Base-by-base conservation (phyloP, 1,140 invertebrate genomes). In the Cepaea nemoralis region DNA sequence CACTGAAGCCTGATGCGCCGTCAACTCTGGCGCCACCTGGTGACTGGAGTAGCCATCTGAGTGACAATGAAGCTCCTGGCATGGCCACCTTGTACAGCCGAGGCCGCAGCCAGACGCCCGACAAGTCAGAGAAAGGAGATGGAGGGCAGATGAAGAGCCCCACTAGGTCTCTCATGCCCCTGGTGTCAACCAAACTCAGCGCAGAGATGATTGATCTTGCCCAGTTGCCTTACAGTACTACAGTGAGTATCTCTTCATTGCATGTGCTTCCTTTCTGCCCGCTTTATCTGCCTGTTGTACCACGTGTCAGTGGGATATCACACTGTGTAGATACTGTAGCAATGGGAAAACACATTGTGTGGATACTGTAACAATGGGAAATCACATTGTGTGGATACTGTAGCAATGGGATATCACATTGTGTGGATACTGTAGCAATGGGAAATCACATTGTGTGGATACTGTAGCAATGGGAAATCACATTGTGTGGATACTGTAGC, bases 191-290 rank as follows among this genome's bases (percentile, higher is more conserved):
- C 19, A 91, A 91, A 78, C 83, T 92, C 6, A 84, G 85, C 16
- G 88, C 89, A 27, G 92, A 92, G 79, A 88, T 85, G 31, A 92
- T 92, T 69, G 89, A 92, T 81, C 83, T 92, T 14, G 86, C 90
- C 27, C 40, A 71, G 45, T 19, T n/a, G 12, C 67, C 63, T 40
- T 67, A 73, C 55, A 80, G 66, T 22, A 37, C 31, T 19, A 16
- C 75, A 33, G 75, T 69, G 55, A 40, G 81, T 76, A 33, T 48
- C 1, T 6, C 22, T 8, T 31, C 19, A n/a, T n/a, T n/a, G 33
- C 31, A 16, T 45, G 42, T 45, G 42, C 16, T 45, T 45, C 42
- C n/a, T n/a, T n/a, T n/a, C n/a, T n/a, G n/a, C n/a, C n/a, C n/a
- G n/a, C n/a, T n/a, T n/a, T n/a, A n/a, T n/a, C n/a, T n/a, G n/a